Evolutionary conservation across 1,140 invertebrate genomes (phyloP).

Genomic region (Bombus waltoni): DNA sequence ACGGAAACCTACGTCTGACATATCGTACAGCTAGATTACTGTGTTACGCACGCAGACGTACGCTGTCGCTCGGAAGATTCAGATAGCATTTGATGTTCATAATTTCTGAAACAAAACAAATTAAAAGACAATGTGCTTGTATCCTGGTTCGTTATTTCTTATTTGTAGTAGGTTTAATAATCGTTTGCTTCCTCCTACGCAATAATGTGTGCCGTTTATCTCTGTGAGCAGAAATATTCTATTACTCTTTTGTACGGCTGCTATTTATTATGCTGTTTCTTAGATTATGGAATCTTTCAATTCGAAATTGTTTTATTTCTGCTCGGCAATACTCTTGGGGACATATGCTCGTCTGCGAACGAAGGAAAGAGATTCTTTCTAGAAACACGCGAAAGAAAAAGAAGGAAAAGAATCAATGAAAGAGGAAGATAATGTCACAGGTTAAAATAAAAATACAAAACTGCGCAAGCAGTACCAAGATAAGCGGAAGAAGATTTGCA

Average conservation of each 20-base stretch:
- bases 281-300: not conserved
- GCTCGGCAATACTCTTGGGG: slow-evolving; percentile 45
- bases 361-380: not conserved
- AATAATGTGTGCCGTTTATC: too few species aligned
- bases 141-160: too few species aligned
- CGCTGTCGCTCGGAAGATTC: too few species aligned
- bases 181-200: too few species aligned
- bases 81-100: too few species aligned
- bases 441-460: not conserved
- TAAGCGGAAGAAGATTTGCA: too few species aligned
- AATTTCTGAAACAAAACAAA: too few species aligned
- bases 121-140: too few species aligned
- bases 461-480: too few species aligned
- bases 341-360: slow-evolving; percentile 24
- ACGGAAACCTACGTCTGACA: not conserved
- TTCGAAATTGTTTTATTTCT: slow-evolving; percentile 55
- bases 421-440: not conserved
- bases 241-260: not conserved
- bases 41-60: not conserved
- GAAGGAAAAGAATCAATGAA: too few species aligned
- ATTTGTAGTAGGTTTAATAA: too few species aligned
- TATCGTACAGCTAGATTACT: slow-evolving; percentile 33
- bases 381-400: not conserved
- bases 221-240: too few species aligned
- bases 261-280: slow-evolving; percentile 14